Base-by-base conservation (phyloP, 92 coral and sea anemone species). In the Paramuricea clavata region DNA sequence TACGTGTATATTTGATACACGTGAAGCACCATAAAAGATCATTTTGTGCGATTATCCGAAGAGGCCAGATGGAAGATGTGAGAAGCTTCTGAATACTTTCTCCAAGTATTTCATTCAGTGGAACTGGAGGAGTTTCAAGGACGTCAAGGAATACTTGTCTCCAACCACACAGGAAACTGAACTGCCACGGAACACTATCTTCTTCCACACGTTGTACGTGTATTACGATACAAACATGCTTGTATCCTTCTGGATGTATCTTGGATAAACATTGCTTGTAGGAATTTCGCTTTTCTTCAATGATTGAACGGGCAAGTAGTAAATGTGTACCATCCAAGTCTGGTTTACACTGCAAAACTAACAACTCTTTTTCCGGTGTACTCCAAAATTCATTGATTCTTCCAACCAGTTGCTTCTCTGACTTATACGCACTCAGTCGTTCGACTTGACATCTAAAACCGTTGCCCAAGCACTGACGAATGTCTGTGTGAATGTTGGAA, bases 11-110 rank as follows among this genome's bases (percentile, higher is more conserved):
- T 76, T 94, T 96, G 78, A 96, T 92, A 70, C 99, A 92, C 5
- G 98, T 93, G 75, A 96, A 96, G 84, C 98, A 96, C 99, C 99
- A 96, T n/a, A 91, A 87, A 30, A 96, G 80, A 70, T 96, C 93
- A 60, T 94, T 88, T 22, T 85, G 56, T 0, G 95, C 96, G 41
- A 94, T 88, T 19, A 79, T 89, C 12, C 68, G 83, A 81, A 96
- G 90, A 0, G 98, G 85, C 85, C 95, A 85, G 10, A 86, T 82
- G 11, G 89, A 84, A 22, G 95, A 87, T 34, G 78, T 80, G 32
- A 96, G 88, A 12, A 94, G 81, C 9, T 89, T 92, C 36, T 61
- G 77, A 49, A 94, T 54, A 31, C 86, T 74, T 64, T 54, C 74
- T 5, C 88, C 90, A n/a, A 91, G 90, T 74, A 95, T 81, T 22